phyloP scores from a whole-genome alignment of 2,797 vertebrate genomes.

The Paguma larvata region DNA sequence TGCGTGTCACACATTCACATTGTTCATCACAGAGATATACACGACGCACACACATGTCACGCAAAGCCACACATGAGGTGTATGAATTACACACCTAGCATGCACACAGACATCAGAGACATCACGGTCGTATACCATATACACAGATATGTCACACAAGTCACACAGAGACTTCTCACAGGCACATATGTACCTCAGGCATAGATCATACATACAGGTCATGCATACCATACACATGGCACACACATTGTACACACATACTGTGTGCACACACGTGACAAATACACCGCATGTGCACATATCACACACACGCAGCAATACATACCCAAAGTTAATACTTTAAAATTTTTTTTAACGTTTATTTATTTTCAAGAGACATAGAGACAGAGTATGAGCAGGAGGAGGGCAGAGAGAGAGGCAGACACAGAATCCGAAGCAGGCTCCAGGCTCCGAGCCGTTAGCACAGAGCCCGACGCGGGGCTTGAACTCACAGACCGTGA shows the following conservation, averaged over 20 bases:
- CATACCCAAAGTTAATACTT: too few relatives aligned
- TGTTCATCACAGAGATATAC: neutral
- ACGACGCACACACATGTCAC: fast-evolving
- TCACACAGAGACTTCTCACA: neutral
- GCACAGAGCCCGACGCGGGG: too few relatives aligned
- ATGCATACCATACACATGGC: neutral
- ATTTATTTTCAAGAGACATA: too few relatives aligned
- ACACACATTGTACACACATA: too few relatives aligned
- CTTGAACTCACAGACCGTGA: too few relatives aligned
- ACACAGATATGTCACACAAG: neutral
- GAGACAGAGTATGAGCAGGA: too few relatives aligned
- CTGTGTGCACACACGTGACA: fast-evolving
- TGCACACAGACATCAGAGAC: neutral
- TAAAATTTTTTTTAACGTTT: too few relatives aligned
- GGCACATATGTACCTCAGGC: fast-evolving
- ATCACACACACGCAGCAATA: neutral
- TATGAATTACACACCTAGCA: fast-evolving
- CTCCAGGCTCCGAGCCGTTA: too few relatives aligned
- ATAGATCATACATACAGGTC: neutral
- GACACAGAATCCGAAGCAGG: too few relatives aligned
- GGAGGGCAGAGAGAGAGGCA: too few relatives aligned
- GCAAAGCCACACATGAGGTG: fast-evolving
- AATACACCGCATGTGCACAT: neutral
- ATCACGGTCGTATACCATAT: neutral
- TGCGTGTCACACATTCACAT: fast-evolving